These are phyloP conservation scores for Maniola hyperantus DNA, from an alignment of 2,888 invertebrate species.

Conservation along the genomic window DNA sequence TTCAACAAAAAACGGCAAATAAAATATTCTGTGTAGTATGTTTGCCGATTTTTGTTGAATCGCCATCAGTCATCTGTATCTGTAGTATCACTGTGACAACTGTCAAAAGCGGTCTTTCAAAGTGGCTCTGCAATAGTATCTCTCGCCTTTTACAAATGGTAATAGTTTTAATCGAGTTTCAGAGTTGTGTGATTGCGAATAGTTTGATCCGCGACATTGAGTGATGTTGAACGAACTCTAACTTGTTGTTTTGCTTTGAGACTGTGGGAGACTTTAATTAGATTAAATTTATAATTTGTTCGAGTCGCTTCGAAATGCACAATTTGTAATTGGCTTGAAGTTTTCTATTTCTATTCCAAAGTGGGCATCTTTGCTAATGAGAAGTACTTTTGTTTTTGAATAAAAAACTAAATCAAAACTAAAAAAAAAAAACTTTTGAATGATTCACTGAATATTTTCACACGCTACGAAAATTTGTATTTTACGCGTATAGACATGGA, in stretches of 20 bases:
- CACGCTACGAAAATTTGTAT: too few species aligned
- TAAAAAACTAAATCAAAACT: too few species aligned
- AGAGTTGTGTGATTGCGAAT: constrained; percentile 56
- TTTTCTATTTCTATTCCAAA: neutral
- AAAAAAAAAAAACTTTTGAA: too few species aligned
- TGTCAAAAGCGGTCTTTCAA: neutral
- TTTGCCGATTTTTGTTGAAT: too few species aligned
- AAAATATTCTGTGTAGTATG: too few species aligned
- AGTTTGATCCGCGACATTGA: constrained; percentile 45
- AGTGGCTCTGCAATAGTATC: constrained; percentile 17
- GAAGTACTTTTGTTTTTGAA: too few species aligned
- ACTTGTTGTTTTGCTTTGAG: constrained; percentile 20
- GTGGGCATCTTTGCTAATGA: too few species aligned
- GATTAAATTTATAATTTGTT: constrained; percentile 13
- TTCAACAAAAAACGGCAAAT: too few species aligned
- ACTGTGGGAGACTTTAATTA: constrained; percentile 22
- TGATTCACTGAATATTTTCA: too few species aligned
- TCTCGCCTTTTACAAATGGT: constrained; percentile 56
- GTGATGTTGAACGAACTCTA: constrained; percentile 33
- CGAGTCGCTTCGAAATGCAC: neutral
- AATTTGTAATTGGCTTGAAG: neutral
- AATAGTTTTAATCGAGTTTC: constrained; percentile 69
- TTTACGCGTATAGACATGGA: too few species aligned
- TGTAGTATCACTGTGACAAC: neutral
- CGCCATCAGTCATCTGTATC: too few species aligned